Evolutionary conservation across 2,797 vertebrate genomes (phyloP).

Genomic region (Rhincodon typus): DNA sequence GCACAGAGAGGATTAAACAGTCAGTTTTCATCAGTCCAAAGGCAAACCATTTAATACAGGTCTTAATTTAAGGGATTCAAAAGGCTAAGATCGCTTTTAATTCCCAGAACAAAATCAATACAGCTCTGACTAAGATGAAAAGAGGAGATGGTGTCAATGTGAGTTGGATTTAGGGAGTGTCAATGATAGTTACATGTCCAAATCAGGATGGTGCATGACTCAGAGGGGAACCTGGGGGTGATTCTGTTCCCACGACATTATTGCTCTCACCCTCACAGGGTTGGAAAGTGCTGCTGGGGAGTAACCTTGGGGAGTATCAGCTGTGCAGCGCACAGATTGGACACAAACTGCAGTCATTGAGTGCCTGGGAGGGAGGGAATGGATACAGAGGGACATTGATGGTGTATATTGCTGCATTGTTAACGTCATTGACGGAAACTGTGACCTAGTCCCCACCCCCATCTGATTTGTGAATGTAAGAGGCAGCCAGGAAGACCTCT

Average conservation of each 20-base stretch:
- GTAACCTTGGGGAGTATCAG: background rate
- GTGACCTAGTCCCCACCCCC: too few relatives aligned
- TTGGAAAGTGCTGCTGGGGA: background rate
- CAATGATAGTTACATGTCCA: background rate
- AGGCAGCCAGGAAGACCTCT: background rate
- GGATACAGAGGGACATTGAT: too few relatives aligned
- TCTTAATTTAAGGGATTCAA: slow-evolving; percentile 34
- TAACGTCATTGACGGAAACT: background rate
- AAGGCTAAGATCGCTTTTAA: slow-evolving; percentile 44
- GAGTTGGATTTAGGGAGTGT: slow-evolving; percentile 13
- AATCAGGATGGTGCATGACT: slow-evolving; percentile 5
- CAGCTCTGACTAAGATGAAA: slow-evolving; percentile 42
- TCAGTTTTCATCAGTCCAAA: slow-evolving; percentile 28
- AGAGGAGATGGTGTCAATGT: slow-evolving; percentile 12
- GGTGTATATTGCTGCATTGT: background rate
- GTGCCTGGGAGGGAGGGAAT: background rate
- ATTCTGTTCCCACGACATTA: background rate
- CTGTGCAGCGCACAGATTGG: background rate
- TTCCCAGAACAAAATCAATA: slow-evolving; percentile 46
- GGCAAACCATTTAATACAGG: slow-evolving; percentile 29
- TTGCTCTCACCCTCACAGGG: background rate
- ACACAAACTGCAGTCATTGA: background rate
- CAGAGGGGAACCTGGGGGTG: slow-evolving; percentile 12
- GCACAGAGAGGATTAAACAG: slow-evolving; percentile 27
- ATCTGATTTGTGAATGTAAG: background rate